Percentiles rank a stretch among this genome's conserved stretches.
Conservation (phyloP, 2,888 invertebrate genomes). For the Andrena trimmerana region DNA sequence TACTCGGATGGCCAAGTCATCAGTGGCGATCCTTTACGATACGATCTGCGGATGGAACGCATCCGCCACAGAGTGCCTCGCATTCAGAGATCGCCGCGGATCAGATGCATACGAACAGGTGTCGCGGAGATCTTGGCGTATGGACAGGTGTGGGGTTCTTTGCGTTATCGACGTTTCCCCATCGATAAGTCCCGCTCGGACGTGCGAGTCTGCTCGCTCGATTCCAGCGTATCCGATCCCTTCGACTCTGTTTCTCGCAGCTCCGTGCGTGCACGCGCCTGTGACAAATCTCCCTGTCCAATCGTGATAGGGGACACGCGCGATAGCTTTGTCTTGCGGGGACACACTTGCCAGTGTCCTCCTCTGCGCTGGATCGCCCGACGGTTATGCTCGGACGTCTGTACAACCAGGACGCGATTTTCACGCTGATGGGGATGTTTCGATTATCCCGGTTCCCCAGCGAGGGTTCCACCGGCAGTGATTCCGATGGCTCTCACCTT, state of each 20-base stretch:
- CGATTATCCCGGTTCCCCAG: not conserved
- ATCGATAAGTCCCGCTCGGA: not conserved
- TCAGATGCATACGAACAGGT: not conserved
- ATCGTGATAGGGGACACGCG: conserved; percentile 56
- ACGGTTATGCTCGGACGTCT: not conserved
- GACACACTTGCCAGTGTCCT: conserved; percentile 13
- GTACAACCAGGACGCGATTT: not conserved
- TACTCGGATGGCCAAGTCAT: conserved; percentile 45
- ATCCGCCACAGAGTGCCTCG: not conserved
- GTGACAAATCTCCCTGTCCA: conserved; percentile 68
- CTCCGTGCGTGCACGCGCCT: conserved; percentile 32
- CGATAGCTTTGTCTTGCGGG: conserved; percentile 54
- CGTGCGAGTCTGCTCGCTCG: not conserved
- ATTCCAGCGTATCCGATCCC: conserved; percentile 31
- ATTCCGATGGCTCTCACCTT: not conserved
- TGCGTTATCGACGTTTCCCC: not conserved
- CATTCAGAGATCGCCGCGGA: not conserved
- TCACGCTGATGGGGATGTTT: conserved; percentile 2
- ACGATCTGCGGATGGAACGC: conserved; percentile 24
- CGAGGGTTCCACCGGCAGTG: not conserved
- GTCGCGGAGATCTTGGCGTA: conserved; percentile 13
- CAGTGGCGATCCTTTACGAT: conserved; percentile 32
- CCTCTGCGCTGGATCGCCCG: conserved; percentile 19
- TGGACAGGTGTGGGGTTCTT: conserved; percentile 13
- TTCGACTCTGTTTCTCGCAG: not conserved